Evolutionary conservation across 2,113 vertebrate genomes (phyloP).

Genomic region (Entosphenus tridentatus): DNA sequence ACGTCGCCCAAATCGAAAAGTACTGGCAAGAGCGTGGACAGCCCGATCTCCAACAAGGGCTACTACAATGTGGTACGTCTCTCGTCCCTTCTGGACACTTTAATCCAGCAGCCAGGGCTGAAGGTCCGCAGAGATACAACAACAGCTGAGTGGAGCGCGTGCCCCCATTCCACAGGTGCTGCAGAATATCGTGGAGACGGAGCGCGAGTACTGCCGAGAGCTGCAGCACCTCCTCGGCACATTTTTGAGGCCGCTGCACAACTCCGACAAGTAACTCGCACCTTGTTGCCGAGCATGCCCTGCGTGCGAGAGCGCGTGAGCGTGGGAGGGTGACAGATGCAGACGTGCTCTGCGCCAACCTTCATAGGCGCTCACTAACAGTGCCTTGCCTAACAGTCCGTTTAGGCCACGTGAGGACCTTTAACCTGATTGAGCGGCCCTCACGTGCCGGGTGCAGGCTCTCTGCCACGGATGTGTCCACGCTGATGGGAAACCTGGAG

Average conservation of each 20-base stretch:
- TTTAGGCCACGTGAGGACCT: too few species aligned
- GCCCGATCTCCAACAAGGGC: conserved; percentile 65
- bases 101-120: neutral
- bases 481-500: conserved; percentile 67
- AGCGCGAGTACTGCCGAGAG: conserved; percentile 81
- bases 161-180: conserved; percentile 36
- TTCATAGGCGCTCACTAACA: too few species aligned
- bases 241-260: conserved; percentile 67
- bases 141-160: too few species aligned
- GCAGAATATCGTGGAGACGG: conserved; percentile 85
- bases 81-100: conserved; percentile 10
- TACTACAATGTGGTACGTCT: conserved; percentile 76
- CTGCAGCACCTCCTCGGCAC: conserved; percentile 54
- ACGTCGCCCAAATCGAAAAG: conserved; percentile 54
- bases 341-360: too few species aligned
- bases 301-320: too few species aligned
- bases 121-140: too few species aligned
- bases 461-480: conserved; percentile 33
- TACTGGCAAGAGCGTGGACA: conserved; percentile 36
- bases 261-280: conserved; percentile 65
- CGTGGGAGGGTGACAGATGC: too few species aligned
- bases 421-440: too few species aligned
- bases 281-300: too few species aligned
- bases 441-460: conserved; percentile 25
- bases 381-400: too few species aligned